Conservation (phyloP, 2,113 vertebrate genomes). For the Lucifuga dentata region DNA sequence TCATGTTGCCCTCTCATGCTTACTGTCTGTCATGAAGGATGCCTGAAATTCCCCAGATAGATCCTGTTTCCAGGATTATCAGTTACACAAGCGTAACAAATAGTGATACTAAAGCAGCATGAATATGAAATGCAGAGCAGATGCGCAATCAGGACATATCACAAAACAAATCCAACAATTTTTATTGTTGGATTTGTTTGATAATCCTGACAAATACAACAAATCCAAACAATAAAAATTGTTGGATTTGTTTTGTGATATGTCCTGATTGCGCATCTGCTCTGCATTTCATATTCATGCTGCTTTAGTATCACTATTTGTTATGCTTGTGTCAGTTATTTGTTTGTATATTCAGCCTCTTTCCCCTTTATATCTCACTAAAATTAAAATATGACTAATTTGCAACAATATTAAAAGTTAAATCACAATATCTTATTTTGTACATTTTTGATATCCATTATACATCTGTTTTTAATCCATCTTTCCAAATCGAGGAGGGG, state of each 20-base stretch:
- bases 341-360: background rate
- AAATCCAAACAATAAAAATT: no score
- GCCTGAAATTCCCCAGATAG: slow-evolving; percentile 30
- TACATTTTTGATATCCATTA: no score
- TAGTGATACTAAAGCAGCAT: background rate
- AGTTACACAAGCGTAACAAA: slow-evolving; percentile 5
- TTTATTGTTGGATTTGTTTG: no score
- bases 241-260: slow-evolving; percentile 28
- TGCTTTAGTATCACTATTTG: background rate
- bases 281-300: background rate
- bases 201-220: no score
- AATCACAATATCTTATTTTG: background rate
- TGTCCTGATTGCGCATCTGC: background rate
- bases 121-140: background rate
- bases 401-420: background rate
- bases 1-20: slow-evolving; percentile 30
- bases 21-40: slow-evolving; percentile 36
- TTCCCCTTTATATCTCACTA: background rate
- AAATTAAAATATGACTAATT: background rate
- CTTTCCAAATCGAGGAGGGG: no score
- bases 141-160: background rate
- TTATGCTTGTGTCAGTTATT: background rate
- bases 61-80: background rate
- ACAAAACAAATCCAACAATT: slow-evolving; percentile 25
- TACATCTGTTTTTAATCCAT: no score